Evolutionary conservation across 1,140 invertebrate species (phyloP).

Genomic region (Drosophila ercepeae): DNA sequence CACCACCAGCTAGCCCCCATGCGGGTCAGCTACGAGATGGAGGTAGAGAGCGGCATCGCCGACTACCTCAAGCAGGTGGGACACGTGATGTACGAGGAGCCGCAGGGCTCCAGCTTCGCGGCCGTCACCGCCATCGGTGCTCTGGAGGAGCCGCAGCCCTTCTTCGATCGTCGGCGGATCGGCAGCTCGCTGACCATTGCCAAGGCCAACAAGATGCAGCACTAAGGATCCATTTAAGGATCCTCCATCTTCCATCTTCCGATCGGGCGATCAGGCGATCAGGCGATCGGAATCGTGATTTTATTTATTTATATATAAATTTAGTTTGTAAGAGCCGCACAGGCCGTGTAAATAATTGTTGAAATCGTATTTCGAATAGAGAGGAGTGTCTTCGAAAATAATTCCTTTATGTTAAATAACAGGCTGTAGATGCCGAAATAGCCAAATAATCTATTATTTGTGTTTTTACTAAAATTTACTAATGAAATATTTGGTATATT

Average conservation of each 20-base stretch:
- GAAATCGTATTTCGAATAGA: conserved; percentile 34
- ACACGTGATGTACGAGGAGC: conserved; percentile 81
- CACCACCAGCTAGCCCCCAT: conserved; percentile 98
- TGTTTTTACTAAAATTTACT: not conserved
- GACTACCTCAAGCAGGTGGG: conserved; percentile 73
- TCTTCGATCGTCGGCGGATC: conserved; percentile 83
- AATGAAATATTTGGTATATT: not conserved
- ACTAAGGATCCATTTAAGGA: conserved; percentile 43
- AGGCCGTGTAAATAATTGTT: conserved; percentile 17
- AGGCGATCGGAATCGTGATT: conserved; percentile 24
- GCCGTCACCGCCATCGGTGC: conserved; percentile 84
- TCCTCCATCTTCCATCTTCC: not conserved
- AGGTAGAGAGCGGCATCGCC: conserved; percentile 60
- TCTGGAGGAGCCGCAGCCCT: conserved; percentile 72
- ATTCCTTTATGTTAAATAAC: conserved; percentile 34
- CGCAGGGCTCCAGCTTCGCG: conserved; percentile 84
- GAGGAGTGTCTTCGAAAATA: conserved; percentile 25
- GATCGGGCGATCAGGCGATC: no score
- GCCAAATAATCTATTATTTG: conserved; percentile 12
- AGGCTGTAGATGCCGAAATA: conserved; percentile 19
- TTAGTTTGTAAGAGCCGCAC: conserved; percentile 10
- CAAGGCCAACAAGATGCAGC: conserved; percentile 68
- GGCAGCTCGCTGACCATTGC: conserved; percentile 84
- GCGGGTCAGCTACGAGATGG: conserved; percentile 85
- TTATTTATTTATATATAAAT: conserved; percentile 55